Conservation (phyloP, 2,888 invertebrate genomes). For the Acronicta psi region DNA sequence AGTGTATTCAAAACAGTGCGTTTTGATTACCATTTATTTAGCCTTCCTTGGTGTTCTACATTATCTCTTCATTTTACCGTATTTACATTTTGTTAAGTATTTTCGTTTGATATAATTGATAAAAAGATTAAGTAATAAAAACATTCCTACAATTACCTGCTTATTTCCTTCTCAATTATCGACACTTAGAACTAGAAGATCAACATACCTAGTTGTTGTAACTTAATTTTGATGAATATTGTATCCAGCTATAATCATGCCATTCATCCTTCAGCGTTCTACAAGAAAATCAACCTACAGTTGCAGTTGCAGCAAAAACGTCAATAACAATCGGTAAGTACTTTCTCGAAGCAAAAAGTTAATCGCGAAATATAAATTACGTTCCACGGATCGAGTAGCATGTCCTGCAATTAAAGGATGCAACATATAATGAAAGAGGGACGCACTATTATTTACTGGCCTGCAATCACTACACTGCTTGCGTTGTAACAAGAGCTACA, state of each 20-base stretch:
- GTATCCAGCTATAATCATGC: background rate
- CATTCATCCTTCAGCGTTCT: background rate
- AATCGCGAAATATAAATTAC: constrained; percentile 59
- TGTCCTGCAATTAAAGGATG: constrained; percentile 64
- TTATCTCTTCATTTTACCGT: too few relatives aligned
- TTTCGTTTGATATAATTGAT: too few relatives aligned
- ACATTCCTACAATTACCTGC: too few relatives aligned
- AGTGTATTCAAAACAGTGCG: too few relatives aligned
- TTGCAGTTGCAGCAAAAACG: background rate
- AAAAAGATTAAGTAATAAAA: too few relatives aligned
- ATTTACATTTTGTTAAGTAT: too few relatives aligned
- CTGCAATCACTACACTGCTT: constrained; percentile 57
- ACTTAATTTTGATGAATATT: background rate
- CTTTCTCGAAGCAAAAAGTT: constrained; percentile 54
- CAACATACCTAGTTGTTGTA: too few relatives aligned
- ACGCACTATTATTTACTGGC: constrained; percentile 58
- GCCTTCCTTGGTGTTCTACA: too few relatives aligned
- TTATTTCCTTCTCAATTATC: too few relatives aligned
- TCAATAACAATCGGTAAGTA: constrained; percentile 27
- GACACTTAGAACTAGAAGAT: too few relatives aligned
- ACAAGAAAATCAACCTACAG: constrained; percentile 5
- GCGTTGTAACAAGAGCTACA: constrained; percentile 51
- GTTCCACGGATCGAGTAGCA: constrained; percentile 58
- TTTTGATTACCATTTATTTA: too few relatives aligned
- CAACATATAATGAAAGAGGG: constrained; percentile 54